Evolutionary conservation across 2,113 vertebrate species (phyloP).

Genomic region (Pristiophorus japonicus): DNA sequence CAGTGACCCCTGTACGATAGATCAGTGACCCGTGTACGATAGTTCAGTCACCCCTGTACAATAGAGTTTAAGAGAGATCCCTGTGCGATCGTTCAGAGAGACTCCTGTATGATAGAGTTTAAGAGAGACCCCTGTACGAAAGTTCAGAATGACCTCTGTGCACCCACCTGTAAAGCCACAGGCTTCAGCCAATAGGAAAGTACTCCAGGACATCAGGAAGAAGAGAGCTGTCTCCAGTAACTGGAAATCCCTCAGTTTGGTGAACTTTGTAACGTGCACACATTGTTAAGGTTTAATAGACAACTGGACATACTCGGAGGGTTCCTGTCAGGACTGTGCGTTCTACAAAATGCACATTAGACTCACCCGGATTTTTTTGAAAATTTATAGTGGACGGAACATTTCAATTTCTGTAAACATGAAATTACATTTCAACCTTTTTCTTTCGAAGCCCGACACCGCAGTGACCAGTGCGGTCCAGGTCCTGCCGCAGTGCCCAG

Average conservation of each 20-base stretch:
- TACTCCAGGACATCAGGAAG: slow-evolving; percentile 98
- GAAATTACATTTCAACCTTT: neutral
- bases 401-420: neutral
- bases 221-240: slow-evolving; percentile 91
- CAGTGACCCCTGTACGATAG: too few species aligned
- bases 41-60: too few species aligned
- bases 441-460: neutral
- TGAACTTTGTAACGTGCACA: slow-evolving; percentile 91
- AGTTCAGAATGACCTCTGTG: neutral
- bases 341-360: neutral
- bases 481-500: too few species aligned
- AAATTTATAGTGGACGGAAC: neutral
- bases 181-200: slow-evolving; percentile 89
- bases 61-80: too few species aligned
- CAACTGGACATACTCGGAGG: neutral
- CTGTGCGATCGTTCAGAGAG: neutral
- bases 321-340: too few species aligned
- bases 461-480: neutral
- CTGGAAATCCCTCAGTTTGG: slow-evolving; percentile 87
- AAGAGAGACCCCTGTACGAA: neutral
- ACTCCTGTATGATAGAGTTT: neutral
- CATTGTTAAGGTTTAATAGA: slow-evolving; percentile 53
- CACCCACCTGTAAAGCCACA: slow-evolving; percentile 89
- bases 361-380: neutral
- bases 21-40: too few species aligned